Conservation (phyloP, 2,888 invertebrate species). For the Eupithecia dodoneata region DNA sequence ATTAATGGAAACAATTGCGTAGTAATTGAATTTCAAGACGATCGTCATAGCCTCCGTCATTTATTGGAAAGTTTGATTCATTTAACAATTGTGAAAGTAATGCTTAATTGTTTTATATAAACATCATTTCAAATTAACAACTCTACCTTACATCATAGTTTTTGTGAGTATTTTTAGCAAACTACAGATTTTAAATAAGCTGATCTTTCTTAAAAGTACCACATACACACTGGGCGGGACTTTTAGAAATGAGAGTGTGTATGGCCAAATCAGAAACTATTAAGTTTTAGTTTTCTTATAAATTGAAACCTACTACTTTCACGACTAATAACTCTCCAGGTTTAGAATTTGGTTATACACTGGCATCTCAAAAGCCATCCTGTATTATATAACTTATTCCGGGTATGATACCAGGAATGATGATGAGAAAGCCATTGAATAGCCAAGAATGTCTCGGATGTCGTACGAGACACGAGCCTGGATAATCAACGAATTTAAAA, state of each 20-base stretch:
- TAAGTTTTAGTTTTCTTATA: not conserved
- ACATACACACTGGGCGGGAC: too few species aligned
- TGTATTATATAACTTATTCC: not conserved
- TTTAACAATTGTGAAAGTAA: conserved; percentile 4
- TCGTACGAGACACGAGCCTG: not conserved
- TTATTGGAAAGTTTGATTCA: not conserved
- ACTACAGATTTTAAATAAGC: not conserved
- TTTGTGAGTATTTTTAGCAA: not conserved
- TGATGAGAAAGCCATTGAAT: not conserved
- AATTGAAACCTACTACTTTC: too few species aligned
- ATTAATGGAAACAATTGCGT: not conserved
- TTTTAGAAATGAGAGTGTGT: not conserved
- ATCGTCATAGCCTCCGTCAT: conserved; percentile 5
- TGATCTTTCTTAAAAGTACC: not conserved
- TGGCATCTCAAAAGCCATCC: too few species aligned
- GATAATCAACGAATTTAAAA: not conserved
- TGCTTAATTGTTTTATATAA: conserved; percentile 3
- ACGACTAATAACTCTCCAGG: not conserved
- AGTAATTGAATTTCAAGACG: not conserved
- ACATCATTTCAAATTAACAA: not conserved
- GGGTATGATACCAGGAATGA: not conserved
- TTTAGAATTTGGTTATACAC: too few species aligned
- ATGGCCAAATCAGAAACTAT: not conserved
- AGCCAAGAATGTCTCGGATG: not conserved
- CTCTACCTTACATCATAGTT: not conserved